phyloP scores from a whole-genome alignment of 2,797 vertebrate species.

The Crenichthys baileyi region DNA sequence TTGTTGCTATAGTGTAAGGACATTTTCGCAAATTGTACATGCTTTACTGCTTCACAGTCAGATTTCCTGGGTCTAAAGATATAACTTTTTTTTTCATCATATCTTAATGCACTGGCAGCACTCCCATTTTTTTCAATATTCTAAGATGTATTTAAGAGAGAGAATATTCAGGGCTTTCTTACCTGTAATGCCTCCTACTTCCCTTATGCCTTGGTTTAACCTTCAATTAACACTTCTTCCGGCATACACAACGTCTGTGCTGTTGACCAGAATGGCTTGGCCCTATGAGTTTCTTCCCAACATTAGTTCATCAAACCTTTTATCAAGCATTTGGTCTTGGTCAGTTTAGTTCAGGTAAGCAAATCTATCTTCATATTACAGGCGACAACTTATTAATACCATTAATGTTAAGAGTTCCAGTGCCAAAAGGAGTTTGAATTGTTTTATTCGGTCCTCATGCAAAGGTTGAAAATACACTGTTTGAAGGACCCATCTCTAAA shows the following conservation, averaged over 20 bases:
- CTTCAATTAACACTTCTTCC: conserved; percentile 12
- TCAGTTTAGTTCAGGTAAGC: background rate
- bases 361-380: background rate
- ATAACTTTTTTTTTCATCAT: background rate
- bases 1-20: conserved; percentile 11
- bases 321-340: background rate
- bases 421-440: conserved; percentile 1
- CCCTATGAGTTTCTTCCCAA: background rate
- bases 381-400: conserved; percentile 12
- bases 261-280: conserved; percentile 10
- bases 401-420: conserved; percentile 15
- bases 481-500: conserved; percentile 6
- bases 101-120: background rate
- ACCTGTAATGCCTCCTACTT: conserved; percentile 2
- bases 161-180: background rate
- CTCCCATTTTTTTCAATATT: background rate
- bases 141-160: background rate
- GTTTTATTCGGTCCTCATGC: background rate
- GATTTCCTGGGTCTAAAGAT: background rate
- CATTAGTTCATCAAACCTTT: conserved; percentile 3
- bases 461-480: conserved; percentile 16
- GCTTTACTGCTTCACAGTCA: conserved; percentile 11
- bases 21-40: conserved; percentile 3
- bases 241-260: background rate
- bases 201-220: conserved; percentile 22